Percentiles rank a stretch among this genome's conserved stretches.
phyloP scores from a whole-genome alignment of 2,888 invertebrate species.

The Opisthograptis luteolata region DNA sequence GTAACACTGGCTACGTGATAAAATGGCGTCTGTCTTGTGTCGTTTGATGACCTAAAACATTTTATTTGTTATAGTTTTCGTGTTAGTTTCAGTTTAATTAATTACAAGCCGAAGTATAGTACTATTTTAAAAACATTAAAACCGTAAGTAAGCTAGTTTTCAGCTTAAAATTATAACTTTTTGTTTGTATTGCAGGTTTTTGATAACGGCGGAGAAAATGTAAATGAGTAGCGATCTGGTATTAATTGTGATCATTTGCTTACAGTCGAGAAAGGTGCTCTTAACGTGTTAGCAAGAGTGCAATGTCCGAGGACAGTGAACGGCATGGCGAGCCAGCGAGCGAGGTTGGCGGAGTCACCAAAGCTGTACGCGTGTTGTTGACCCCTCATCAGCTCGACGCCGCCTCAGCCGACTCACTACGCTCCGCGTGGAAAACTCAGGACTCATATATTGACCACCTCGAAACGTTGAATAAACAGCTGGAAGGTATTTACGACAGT shows the following conservation, averaged over 20 bases:
- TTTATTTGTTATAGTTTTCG: slow-evolving; percentile 43
- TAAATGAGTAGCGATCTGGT: slow-evolving; percentile 54
- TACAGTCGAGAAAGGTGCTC: slow-evolving; percentile 76
- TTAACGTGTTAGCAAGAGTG: slow-evolving; percentile 74
- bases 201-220: slow-evolving; percentile 67
- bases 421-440: slow-evolving; percentile 89
- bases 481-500: slow-evolving; percentile 90
- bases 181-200: slow-evolving; percentile 55
- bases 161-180: slow-evolving; percentile 10
- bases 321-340: slow-evolving; percentile 76
- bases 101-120: slow-evolving; percentile 18
- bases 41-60: slow-evolving; percentile 59
- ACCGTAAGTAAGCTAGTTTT: slow-evolving; percentile 41
- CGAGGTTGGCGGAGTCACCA: slow-evolving; percentile 81
- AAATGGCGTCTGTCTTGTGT: slow-evolving; percentile 73
- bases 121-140: slow-evolving; percentile 20
- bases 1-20: slow-evolving; percentile 68
- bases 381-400: slow-evolving; percentile 86
- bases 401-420: slow-evolving; percentile 86
- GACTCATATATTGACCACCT: slow-evolving; percentile 90
- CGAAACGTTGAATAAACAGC: slow-evolving; percentile 89
- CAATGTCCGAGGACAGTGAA: slow-evolving; percentile 82
- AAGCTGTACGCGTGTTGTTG: slow-evolving; percentile 84
- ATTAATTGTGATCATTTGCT: slow-evolving; percentile 69
- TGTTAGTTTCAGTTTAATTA: slow-evolving; percentile 37